These are phyloP conservation scores for Amorpha juglandis DNA, from an alignment of 2,888 invertebrate species.

Conservation along the genomic window DNA sequence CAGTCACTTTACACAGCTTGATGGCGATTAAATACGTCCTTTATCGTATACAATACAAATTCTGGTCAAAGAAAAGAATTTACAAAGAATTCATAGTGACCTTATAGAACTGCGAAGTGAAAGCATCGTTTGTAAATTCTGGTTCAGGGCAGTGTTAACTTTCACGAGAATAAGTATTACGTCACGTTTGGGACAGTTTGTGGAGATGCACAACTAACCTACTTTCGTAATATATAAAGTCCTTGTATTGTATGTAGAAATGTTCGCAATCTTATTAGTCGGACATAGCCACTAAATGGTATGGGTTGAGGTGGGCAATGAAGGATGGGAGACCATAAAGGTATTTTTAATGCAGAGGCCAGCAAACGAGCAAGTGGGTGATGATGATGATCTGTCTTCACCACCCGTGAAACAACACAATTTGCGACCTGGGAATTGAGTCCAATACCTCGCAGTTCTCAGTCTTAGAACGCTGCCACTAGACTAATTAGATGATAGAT, in stretches of 20 bases:
- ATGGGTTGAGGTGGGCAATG: not conserved
- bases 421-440: no score
- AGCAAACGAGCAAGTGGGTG: no score
- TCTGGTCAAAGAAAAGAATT: not conserved
- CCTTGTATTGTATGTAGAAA: not conserved
- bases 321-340: not conserved
- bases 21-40: not conserved
- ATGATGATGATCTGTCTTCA: no score
- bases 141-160: not conserved
- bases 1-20: constrained; percentile 30
- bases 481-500: no score
- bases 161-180: constrained; percentile 17
- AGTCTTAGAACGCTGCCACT: no score
- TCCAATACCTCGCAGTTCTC: no score
- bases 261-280: not conserved
- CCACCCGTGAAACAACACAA: no score
- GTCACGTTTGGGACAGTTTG: not conserved
- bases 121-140: constrained; percentile 20
- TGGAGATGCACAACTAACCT: not conserved
- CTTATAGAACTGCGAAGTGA: constrained; percentile 33
- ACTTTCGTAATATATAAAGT: not conserved
- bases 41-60: not conserved
- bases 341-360: no score
- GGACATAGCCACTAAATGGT: not conserved
- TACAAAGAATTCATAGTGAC: not conserved